These are phyloP conservation scores for Caenorhabditis remanei DNA, from an alignment of 1,140 invertebrate species.

Conservation along the genomic window DNA sequence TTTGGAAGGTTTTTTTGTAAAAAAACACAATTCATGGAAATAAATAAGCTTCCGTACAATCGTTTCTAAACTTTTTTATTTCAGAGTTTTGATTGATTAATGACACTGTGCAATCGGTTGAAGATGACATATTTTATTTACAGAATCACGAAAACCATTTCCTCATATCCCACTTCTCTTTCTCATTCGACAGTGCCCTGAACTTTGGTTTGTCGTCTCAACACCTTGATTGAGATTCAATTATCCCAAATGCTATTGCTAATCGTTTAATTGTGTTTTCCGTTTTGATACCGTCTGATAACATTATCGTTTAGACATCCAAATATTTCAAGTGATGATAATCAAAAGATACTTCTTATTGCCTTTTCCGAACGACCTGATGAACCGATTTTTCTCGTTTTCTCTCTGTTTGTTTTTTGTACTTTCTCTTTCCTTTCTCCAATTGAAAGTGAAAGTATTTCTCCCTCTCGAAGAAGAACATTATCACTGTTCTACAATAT, in stretches of 20 bases:
- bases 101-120: too few relatives aligned
- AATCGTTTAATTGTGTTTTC: background rate
- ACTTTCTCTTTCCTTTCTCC: background rate
- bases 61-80: too few relatives aligned
- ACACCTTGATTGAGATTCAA: too few relatives aligned
- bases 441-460: background rate
- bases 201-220: too few relatives aligned
- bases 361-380: slow-evolving; percentile 1
- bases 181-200: too few relatives aligned
- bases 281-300: slow-evolving; percentile 36
- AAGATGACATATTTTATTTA: too few relatives aligned
- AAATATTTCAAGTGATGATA: background rate
- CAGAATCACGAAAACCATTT: too few relatives aligned
- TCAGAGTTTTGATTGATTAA: too few relatives aligned
- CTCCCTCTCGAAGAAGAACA: background rate
- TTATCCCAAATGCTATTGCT: background rate
- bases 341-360: background rate
- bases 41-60: too few relatives aligned
- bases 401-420: slow-evolving; percentile 47
- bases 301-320: slow-evolving; percentile 14
- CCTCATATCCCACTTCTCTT: too few relatives aligned
- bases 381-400: slow-evolving; percentile 39
- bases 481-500: background rate
- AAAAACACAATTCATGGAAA: too few relatives aligned
- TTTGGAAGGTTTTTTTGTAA: too few relatives aligned